A percentile compares a stretch with the other conserved stretches of the same genome.
Conservation (phyloP, 2,113 vertebrate genomes). For the Hucho hucho region DNA sequence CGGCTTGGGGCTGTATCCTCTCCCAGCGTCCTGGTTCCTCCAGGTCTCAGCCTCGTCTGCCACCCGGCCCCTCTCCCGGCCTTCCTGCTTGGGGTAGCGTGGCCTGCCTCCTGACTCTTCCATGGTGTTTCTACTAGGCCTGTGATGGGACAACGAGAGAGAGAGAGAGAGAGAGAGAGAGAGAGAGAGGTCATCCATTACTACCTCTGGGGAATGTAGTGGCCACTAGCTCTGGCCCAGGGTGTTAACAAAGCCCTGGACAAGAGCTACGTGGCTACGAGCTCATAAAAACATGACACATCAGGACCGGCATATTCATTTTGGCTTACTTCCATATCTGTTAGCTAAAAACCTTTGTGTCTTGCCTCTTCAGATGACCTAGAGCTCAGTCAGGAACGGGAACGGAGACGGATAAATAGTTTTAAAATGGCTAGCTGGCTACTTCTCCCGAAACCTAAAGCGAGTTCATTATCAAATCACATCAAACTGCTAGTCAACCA, state of each 20-base stretch:
- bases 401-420: too few relatives aligned
- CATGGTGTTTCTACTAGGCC: constrained; percentile 73
- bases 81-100: constrained; percentile 69
- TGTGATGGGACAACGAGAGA: constrained; percentile 12
- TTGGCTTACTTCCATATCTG: too few relatives aligned
- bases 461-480: too few relatives aligned
- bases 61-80: constrained; percentile 66
- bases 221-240: background rate
- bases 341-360: too few relatives aligned
- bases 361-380: too few relatives aligned
- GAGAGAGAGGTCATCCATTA: background rate
- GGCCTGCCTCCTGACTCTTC: constrained; percentile 77
- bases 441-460: too few relatives aligned
- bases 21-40: constrained; percentile 73
- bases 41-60: constrained; percentile 73
- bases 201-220: background rate
- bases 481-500: too few relatives aligned
- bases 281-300: too few relatives aligned
- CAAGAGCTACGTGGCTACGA: too few relatives aligned
- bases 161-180: background rate
- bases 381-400: too few relatives aligned
- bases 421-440: too few relatives aligned
- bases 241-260: background rate
- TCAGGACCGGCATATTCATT: too few relatives aligned
- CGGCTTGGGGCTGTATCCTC: constrained; percentile 69